phyloP scores from a whole-genome alignment of 2,888 invertebrate genomes.

The Desoria tigrina region DNA sequence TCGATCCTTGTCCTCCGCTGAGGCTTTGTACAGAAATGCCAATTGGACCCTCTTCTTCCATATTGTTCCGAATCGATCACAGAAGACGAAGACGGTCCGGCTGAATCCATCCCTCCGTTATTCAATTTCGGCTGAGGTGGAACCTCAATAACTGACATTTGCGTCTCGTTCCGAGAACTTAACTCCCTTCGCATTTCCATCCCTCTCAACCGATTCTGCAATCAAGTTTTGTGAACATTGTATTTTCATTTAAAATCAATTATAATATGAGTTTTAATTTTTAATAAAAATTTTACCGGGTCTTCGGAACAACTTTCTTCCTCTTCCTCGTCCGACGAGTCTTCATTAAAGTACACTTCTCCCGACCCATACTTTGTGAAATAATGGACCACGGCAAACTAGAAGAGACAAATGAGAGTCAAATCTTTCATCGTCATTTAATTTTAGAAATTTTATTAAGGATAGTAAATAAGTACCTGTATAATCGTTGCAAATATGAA shows the following conservation, averaged over 20 bases:
- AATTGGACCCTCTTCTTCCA: conserved; percentile 39
- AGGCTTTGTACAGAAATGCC: conserved; percentile 41
- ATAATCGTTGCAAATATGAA: conserved; percentile 80
- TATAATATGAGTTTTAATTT: no score
- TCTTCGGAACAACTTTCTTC: neutral
- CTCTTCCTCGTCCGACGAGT: conserved; percentile 65
- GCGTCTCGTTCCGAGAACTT: neutral
- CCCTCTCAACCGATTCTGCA: conserved; percentile 1
- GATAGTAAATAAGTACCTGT: conserved; percentile 59
- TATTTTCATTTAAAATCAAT: no score
- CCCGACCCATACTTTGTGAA: conserved; percentile 82
- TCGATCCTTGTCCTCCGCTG: conserved; percentile 24
- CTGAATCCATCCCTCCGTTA: conserved; percentile 43
- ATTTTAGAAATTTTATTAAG: neutral
- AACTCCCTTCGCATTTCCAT: neutral
- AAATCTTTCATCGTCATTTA: neutral
- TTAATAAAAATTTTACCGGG: no score
- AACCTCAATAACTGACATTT: conserved; percentile 48
- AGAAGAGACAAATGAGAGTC: conserved; percentile 22
- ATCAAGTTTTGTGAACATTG: neutral
- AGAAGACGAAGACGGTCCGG: conserved; percentile 17
- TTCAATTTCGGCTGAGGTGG: conserved; percentile 40
- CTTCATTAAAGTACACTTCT: conserved; percentile 72
- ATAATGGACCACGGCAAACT: conserved; percentile 81
- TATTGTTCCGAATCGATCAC: conserved; percentile 15